phyloP scores from a whole-genome alignment of 2,113 vertebrate species.

The Tringa solitaria region DNA sequence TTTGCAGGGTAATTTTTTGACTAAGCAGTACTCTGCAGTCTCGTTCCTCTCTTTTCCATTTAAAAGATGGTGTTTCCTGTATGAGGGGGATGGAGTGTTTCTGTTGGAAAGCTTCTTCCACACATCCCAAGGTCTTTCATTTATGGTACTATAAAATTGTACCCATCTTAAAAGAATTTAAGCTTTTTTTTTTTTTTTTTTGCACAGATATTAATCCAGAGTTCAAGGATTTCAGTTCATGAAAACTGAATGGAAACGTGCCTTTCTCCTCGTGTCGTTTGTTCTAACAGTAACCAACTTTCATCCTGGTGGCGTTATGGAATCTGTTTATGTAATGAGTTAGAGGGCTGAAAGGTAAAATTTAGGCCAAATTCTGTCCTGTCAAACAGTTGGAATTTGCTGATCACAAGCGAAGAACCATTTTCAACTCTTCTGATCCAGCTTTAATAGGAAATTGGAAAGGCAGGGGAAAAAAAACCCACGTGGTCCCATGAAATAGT shows the following conservation, averaged over 20 bases:
- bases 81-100: neutral
- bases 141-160: neutral
- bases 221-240: neutral
- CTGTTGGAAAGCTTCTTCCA: neutral
- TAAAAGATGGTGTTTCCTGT: neutral
- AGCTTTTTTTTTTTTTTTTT: neutral
- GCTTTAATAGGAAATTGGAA: neutral
- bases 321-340: neutral
- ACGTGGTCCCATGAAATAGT: neutral
- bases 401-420: neutral
- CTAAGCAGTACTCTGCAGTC: neutral
- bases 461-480: neutral
- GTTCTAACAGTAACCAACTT: neutral
- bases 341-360: neutral
- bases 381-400: neutral
- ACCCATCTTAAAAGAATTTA: neutral
- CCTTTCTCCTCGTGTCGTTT: neutral
- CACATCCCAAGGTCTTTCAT: neutral
- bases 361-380: neutral
- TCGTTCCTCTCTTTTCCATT: neutral
- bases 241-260: neutral
- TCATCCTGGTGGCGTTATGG: neutral
- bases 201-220: neutral
- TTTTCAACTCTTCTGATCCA: neutral
- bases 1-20: neutral